Evolutionary conservation across 1,140 invertebrate species (phyloP).

Genomic region (Homarus americanus): DNA sequence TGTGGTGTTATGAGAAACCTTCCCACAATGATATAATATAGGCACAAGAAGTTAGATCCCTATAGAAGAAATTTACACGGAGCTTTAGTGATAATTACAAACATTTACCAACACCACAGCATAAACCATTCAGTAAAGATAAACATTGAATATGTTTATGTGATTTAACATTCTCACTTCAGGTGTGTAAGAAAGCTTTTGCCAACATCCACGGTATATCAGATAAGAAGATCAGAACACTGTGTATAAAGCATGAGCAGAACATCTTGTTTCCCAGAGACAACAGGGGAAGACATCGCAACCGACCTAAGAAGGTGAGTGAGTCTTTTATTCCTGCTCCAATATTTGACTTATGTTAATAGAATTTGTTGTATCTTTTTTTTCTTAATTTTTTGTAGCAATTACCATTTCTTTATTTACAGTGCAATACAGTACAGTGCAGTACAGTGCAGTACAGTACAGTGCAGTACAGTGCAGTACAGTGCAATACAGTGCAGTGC

Average conservation of each 20-base stretch:
- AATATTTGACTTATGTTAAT: constrained; percentile 10
- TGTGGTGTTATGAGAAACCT: too few relatives aligned
- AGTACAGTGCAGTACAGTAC: too few relatives aligned
- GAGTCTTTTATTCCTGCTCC: too few relatives aligned
- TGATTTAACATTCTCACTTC: constrained; percentile 60
- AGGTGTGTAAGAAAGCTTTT: constrained; percentile 82
- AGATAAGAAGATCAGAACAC: constrained; percentile 81
- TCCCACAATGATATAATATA: too few relatives aligned
- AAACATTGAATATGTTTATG: neutral
- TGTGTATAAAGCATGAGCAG: constrained; percentile 82
- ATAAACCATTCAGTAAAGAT: too few relatives aligned
- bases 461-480: too few relatives aligned
- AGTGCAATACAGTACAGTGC: too few relatives aligned
- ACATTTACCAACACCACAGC: too few relatives aligned
- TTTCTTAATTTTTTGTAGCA: neutral
- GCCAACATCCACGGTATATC: constrained; percentile 82
- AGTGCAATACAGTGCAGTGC: too few relatives aligned
- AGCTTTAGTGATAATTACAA: neutral
- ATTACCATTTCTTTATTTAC: neutral
- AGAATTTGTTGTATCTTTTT: neutral
- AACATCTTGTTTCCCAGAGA: constrained; percentile 82
- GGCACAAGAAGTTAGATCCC: neutral
- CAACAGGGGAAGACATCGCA: constrained; percentile 80
- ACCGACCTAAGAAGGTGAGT: constrained; percentile 79
- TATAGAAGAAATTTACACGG: neutral